Evolutionary conservation across 2,113 vertebrate species (phyloP).

Genomic region (Zosterops lateralis): DNA sequence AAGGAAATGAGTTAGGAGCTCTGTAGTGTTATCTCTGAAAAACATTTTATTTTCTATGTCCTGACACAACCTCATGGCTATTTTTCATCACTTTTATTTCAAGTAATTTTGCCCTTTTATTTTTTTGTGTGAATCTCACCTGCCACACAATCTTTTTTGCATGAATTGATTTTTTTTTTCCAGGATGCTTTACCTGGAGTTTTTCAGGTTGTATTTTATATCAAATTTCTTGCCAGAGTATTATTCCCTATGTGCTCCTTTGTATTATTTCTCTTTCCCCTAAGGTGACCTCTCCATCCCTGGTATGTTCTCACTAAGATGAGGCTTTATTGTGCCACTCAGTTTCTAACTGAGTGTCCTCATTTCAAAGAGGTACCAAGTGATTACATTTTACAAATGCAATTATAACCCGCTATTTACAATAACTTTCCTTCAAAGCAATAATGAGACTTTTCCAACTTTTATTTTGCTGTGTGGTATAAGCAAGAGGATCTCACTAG

Average conservation of each 20-base stretch:
- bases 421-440: neutral
- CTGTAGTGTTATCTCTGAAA: neutral
- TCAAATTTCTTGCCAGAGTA: neutral
- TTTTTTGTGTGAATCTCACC: neutral
- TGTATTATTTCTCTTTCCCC: neutral
- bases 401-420: slow-evolving; percentile 8
- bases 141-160: neutral
- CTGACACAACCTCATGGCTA: neutral
- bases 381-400: neutral
- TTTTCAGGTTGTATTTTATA: neutral
- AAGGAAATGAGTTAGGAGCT: neutral
- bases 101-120: neutral
- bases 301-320: neutral
- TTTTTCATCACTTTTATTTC: neutral
- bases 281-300: neutral
- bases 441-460: neutral
- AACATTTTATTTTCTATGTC: neutral
- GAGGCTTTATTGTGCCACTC: neutral
- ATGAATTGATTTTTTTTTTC: neutral
- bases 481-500: neutral
- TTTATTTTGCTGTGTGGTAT: neutral
- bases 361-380: neutral
- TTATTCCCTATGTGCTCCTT: neutral
- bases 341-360: neutral
- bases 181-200: neutral